Evolutionary conservation across 2,888 invertebrate species (phyloP).

Genomic region (Rhyacophila evoluta): DNA sequence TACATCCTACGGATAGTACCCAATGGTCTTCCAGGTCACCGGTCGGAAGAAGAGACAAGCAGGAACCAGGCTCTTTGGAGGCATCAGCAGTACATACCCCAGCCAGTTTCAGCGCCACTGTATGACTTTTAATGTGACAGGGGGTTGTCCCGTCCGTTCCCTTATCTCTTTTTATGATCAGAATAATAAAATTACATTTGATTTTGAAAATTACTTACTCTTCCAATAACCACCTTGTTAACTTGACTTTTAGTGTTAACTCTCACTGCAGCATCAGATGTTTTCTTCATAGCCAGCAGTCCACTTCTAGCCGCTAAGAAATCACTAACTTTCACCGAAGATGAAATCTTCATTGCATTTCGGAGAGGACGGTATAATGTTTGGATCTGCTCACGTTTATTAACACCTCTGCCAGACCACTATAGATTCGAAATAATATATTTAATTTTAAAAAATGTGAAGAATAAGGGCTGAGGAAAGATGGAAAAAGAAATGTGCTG

Average conservation of each 20-base stretch:
- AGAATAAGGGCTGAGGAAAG: too few relatives aligned
- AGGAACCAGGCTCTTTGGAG: too few relatives aligned
- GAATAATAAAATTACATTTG: too few relatives aligned
- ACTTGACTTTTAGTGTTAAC: conserved; percentile 86
- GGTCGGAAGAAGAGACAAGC: too few relatives aligned
- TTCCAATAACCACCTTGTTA: conserved; percentile 90
- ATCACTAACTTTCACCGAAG: conserved; percentile 79
- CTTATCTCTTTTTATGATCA: too few relatives aligned
- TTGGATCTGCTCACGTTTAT: conserved; percentile 79
- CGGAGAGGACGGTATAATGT: conserved; percentile 64
- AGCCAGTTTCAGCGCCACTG: too few relatives aligned
- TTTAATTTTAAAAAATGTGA: not conserved
- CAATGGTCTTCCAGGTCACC: too few relatives aligned
- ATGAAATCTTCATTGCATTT: conserved; percentile 68
- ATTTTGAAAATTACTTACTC: too few relatives aligned
- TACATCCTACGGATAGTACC: too few relatives aligned
- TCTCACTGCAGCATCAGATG: conserved; percentile 86
- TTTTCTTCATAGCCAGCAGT: conserved; percentile 90
- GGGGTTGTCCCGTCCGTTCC: too few relatives aligned
- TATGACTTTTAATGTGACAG: too few relatives aligned
- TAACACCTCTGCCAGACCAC: conserved; percentile 82
- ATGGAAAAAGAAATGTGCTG: not conserved
- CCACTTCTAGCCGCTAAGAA: conserved; percentile 88
- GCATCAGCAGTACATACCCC: too few relatives aligned
- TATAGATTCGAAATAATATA: conserved; percentile 58